A percentile compares a stretch with the other conserved stretches of the same genome.
Evolutionary conservation across 2,888 invertebrate species (phyloP).

Genomic region (Chymomyza amoena): DNA sequence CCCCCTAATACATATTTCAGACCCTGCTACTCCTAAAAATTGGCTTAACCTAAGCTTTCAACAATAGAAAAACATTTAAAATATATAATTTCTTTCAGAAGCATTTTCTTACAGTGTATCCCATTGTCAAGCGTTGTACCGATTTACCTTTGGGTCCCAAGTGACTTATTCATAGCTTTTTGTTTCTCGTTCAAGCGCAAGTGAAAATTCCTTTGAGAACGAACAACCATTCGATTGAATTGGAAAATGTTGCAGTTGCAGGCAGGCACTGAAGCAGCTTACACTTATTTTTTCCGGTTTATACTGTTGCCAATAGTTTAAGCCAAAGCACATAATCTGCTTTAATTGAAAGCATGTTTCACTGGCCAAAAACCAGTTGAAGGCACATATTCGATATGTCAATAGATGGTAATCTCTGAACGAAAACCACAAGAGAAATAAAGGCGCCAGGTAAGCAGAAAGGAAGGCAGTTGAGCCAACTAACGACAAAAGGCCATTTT

Average conservation of each 20-base stretch:
- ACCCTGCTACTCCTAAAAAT: too few relatives aligned
- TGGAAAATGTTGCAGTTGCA: slow-evolving; percentile 11
- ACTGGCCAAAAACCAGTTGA: slow-evolving; percentile 17
- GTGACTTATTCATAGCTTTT: not conserved
- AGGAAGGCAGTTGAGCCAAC: slow-evolving; percentile 21
- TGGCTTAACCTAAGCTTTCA: too few relatives aligned
- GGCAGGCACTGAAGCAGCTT: slow-evolving; percentile 23
- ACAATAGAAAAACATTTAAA: too few relatives aligned
- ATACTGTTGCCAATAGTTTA: not conserved
- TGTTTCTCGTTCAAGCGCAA: not conserved
- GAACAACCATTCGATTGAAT: slow-evolving; percentile 21
- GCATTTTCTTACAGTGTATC: too few relatives aligned
- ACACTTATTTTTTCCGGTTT: slow-evolving; percentile 1
- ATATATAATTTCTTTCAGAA: too few relatives aligned
- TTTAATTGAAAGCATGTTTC: slow-evolving; percentile 55
- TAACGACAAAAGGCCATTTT: slow-evolving; percentile 25
- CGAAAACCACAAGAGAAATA: slow-evolving; percentile 17
- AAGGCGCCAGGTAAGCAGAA: slow-evolving; percentile 1
- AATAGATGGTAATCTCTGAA: slow-evolving; percentile 27
- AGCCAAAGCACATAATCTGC: slow-evolving; percentile 22
- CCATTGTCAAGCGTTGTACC: too few relatives aligned
- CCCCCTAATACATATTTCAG: too few relatives aligned
- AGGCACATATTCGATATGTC: slow-evolving; percentile 13
- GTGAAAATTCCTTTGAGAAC: slow-evolving; percentile 26
- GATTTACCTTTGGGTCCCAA: too few relatives aligned